Evolutionary conservation across 2,888 invertebrate genomes (phyloP).

Genomic region (Amphiduros pacificus): DNA sequence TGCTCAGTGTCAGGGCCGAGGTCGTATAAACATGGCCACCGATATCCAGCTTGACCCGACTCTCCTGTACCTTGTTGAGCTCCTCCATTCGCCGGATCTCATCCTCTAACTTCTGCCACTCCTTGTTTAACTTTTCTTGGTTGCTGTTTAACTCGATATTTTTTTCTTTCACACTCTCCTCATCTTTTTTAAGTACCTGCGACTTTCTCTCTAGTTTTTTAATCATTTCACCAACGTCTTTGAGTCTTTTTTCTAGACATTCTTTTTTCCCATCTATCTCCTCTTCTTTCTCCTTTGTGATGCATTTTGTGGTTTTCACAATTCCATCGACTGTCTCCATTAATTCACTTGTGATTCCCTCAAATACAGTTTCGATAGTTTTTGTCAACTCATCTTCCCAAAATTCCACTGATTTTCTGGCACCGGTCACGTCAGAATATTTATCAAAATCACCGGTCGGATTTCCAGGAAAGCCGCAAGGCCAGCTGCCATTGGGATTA

Average conservation of each 20-base stretch:
- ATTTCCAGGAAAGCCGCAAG: conserved; percentile 25
- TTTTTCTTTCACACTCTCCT: conserved; percentile 11
- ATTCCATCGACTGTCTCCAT: conserved; percentile 27
- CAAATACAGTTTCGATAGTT: conserved; percentile 23
- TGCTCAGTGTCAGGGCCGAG: conserved; percentile 35
- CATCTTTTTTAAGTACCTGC: conserved; percentile 16
- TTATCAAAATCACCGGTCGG: conserved; percentile 24
- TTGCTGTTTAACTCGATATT: conserved; percentile 4
- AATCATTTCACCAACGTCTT: conserved; percentile 7
- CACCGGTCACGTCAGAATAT: conserved; percentile 12
- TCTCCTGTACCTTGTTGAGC: conserved; percentile 31
- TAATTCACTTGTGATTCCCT: conserved; percentile 19
- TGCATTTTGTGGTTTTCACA: conserved; percentile 26
- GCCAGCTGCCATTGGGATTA: conserved; percentile 25
- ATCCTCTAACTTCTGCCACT: conserved; percentile 21
- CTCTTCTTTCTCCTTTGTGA: conserved; percentile 23
- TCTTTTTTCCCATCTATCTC: conserved; percentile 15
- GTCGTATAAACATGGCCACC: conserved; percentile 38
- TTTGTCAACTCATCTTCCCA: conserved; percentile 28
- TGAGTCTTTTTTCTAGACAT: conserved; percentile 16
- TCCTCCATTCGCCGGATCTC: conserved; percentile 25
- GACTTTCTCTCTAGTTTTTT: conserved; percentile 14
- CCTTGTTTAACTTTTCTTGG: conserved; percentile 13
- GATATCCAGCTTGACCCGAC: conserved; percentile 35
- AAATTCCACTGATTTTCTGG: not conserved